These are phyloP conservation scores for Oscheius sp. DNA, from an alignment of 2,888 invertebrate species.

Conservation along the genomic window DNA sequence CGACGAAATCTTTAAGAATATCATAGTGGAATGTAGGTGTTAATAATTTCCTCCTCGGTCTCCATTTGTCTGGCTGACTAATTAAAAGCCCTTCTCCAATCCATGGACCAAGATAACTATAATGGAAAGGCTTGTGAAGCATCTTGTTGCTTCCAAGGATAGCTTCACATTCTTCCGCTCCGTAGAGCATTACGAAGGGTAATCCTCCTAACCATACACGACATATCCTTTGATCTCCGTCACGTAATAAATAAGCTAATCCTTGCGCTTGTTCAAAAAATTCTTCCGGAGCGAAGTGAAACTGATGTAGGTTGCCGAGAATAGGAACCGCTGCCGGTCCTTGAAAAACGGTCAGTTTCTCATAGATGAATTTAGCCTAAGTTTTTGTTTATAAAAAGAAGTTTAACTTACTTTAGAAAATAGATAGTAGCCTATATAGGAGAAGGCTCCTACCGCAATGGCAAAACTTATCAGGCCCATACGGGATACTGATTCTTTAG, in stretches of 20 bases:
- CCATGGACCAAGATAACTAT: constrained; percentile 74
- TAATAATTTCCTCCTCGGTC: constrained; percentile 71
- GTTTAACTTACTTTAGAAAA: constrained; percentile 35
- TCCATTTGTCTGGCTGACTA: constrained; percentile 72
- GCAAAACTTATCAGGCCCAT: constrained; percentile 48
- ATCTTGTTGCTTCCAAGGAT: constrained; percentile 70
- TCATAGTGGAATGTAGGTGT: constrained; percentile 74
- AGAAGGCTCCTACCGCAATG: constrained; percentile 38
- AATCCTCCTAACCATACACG: constrained; percentile 64
- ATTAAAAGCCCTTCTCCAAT: constrained; percentile 74
- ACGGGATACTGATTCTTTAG: neutral
- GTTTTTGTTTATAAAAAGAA: neutral
- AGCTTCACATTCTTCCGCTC: constrained; percentile 68
- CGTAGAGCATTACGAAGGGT: constrained; percentile 69
- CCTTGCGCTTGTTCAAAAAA: constrained; percentile 70
- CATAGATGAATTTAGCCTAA: constrained; percentile 42
- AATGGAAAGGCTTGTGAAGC: constrained; percentile 72
- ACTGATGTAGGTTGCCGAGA: constrained; percentile 67
- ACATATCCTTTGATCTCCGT: constrained; percentile 55
- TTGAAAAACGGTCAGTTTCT: constrained; percentile 54
- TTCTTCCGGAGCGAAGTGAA: constrained; percentile 66
- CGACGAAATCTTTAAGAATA: constrained; percentile 73
- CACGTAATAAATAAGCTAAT: constrained; percentile 63
- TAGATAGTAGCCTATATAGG: constrained; percentile 38
- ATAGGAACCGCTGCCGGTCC: constrained; percentile 65